These are phyloP conservation scores for Drosophila seclusa DNA, from an alignment of 2,888 invertebrate species.

Conservation along the genomic window DNA sequence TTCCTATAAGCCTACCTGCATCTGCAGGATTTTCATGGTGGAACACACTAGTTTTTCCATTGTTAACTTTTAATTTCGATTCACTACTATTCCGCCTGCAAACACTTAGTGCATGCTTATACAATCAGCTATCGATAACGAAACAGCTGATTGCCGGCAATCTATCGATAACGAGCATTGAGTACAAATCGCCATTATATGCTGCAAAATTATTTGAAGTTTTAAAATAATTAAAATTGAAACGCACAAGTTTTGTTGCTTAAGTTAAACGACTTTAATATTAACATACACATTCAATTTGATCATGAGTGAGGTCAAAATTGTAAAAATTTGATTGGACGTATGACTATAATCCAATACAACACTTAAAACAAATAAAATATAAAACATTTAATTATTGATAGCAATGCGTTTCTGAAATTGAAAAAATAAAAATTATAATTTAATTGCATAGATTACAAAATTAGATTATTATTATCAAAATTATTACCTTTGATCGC, in stretches of 20 bases:
- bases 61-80: not conserved
- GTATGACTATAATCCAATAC: slow-evolving; percentile 23
- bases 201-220: not conserved
- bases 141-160: slow-evolving; percentile 33
- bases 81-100: not conserved
- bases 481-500: slow-evolving; percentile 28
- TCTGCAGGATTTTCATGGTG: slow-evolving; percentile 39
- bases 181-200: not conserved
- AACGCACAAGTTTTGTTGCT: not conserved
- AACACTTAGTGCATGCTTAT: slow-evolving; percentile 41
- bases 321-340: slow-evolving; percentile 1
- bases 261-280: not conserved
- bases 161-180: slow-evolving; percentile 15
- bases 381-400: not conserved
- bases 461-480: not conserved
- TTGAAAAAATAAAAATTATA: not conserved
- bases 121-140: slow-evolving; percentile 51
- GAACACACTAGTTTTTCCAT: slow-evolving; percentile 52
- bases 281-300: slow-evolving; percentile 32
- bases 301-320: slow-evolving; percentile 2
- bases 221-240: not conserved
- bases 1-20: slow-evolving; percentile 36
- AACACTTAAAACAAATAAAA: slow-evolving; percentile 18
- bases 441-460: not conserved
- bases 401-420: slow-evolving; percentile 23